phyloP scores from a whole-genome alignment of 2,888 invertebrate species.

The Leptinotarsa rubiginosa region DNA sequence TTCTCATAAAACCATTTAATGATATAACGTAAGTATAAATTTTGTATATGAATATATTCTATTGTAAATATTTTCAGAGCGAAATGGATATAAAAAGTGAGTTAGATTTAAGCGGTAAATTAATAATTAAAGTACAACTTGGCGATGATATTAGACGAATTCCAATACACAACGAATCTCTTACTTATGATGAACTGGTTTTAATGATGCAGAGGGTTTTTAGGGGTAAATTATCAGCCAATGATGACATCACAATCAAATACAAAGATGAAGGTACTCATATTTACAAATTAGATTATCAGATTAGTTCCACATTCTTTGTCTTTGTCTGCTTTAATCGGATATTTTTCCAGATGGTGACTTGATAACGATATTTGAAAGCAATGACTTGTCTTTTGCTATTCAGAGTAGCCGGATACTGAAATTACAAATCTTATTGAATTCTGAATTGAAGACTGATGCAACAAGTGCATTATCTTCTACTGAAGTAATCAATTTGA shows the following conservation, averaged over 20 bases:
- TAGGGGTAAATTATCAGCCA: slow-evolving; percentile 72
- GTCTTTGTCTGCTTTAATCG: slow-evolving; percentile 12
- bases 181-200: slow-evolving; percentile 77
- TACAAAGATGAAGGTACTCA: slow-evolving; percentile 77
- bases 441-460: slow-evolving; percentile 59
- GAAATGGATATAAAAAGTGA: slow-evolving; percentile 63
- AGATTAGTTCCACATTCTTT: slow-evolving; percentile 35
- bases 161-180: slow-evolving; percentile 79
- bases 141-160: slow-evolving; percentile 77
- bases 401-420: slow-evolving; percentile 76
- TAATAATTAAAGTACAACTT: slow-evolving; percentile 71
- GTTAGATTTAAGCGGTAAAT: slow-evolving; percentile 68
- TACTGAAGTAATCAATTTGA: slow-evolving; percentile 67
- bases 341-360: slow-evolving; percentile 71
- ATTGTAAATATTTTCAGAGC: slow-evolving; percentile 43
- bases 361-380: slow-evolving; percentile 78
- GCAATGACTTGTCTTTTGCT: slow-evolving; percentile 77
- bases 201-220: slow-evolving; percentile 81
- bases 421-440: slow-evolving; percentile 73
- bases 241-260: slow-evolving; percentile 77
- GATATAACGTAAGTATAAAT: slow-evolving; percentile 48
- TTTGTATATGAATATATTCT: slow-evolving; percentile 12
- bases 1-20: slow-evolving; percentile 46
- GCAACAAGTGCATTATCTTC: slow-evolving; percentile 48
- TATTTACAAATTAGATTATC: slow-evolving; percentile 26